Evolutionary conservation across 2,797 vertebrate species (phyloP).

Genomic region (Phrynocephalus guinanensis): DNA sequence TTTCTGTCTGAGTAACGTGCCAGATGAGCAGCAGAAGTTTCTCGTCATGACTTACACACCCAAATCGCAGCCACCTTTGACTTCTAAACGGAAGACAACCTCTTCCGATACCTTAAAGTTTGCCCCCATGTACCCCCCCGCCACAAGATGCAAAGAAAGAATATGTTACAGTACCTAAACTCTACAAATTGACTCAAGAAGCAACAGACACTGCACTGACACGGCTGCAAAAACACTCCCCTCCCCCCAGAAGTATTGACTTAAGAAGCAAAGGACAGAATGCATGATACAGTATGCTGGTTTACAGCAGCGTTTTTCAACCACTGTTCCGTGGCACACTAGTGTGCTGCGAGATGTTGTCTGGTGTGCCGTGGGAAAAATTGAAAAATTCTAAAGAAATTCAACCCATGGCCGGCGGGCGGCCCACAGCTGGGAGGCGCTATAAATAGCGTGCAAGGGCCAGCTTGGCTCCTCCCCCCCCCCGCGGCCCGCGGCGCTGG

Average conservation of each 20-base stretch:
- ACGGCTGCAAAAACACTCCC: slow-evolving; percentile 19
- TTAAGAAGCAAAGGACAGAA: neutral
- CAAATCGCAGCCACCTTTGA: neutral
- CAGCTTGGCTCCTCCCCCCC: too few relatives aligned
- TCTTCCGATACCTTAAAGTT: neutral
- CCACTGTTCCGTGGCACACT: too few relatives aligned
- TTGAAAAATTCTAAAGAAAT: too few relatives aligned
- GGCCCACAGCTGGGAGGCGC: too few relatives aligned
- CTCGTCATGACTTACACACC: neutral
- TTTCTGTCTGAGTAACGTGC: neutral
- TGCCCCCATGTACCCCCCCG: neutral
- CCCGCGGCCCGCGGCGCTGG: too few relatives aligned
- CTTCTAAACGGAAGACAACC: neutral
- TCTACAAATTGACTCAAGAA: neutral
- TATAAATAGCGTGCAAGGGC: too few relatives aligned
- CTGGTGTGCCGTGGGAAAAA: too few relatives aligned
- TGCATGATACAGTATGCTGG: neutral
- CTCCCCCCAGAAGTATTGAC: neutral
- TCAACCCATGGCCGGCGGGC: too few relatives aligned
- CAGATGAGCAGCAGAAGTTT: neutral
- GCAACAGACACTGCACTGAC: slow-evolving; percentile 30
- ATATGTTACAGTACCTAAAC: slow-evolving; percentile 15
- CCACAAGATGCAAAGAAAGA: neutral
- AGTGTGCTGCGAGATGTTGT: too few relatives aligned
- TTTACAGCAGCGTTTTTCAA: too few relatives aligned